phyloP scores from a whole-genome alignment of 2,113 vertebrate species.

The Azemiops feae region DNA sequence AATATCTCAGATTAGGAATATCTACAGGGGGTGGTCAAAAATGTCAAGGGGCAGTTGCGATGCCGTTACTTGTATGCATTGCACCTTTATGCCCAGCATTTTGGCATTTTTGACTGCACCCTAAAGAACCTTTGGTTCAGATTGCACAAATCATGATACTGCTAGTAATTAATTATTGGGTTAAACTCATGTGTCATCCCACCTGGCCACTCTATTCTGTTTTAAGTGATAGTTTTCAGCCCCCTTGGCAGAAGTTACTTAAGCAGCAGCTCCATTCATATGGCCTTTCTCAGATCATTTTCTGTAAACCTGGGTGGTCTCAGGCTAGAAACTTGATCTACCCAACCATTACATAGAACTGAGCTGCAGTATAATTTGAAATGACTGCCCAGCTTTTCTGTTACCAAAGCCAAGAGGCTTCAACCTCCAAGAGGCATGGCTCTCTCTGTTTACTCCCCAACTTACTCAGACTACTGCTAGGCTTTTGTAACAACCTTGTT shows the following conservation, averaged over 20 bases:
- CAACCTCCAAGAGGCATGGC: neutral
- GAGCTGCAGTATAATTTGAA: neutral
- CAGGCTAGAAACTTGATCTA: neutral
- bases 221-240: neutral
- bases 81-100: neutral
- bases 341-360: neutral
- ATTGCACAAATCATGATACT: neutral
- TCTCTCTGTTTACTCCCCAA: neutral
- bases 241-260: neutral
- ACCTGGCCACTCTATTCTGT: neutral
- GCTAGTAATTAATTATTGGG: neutral
- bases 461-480: neutral
- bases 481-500: neutral
- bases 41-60: neutral
- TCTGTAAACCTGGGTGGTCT: neutral
- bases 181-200: neutral
- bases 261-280: neutral
- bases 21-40: neutral
- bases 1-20: neutral
- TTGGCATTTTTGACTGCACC: neutral
- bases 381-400: neutral
- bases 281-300: neutral
- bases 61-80: neutral
- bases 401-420: neutral
- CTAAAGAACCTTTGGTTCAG: neutral